Evolutionary conservation across 2,888 invertebrate species (phyloP).

Genomic region (Ecliptopera silaceata): DNA sequence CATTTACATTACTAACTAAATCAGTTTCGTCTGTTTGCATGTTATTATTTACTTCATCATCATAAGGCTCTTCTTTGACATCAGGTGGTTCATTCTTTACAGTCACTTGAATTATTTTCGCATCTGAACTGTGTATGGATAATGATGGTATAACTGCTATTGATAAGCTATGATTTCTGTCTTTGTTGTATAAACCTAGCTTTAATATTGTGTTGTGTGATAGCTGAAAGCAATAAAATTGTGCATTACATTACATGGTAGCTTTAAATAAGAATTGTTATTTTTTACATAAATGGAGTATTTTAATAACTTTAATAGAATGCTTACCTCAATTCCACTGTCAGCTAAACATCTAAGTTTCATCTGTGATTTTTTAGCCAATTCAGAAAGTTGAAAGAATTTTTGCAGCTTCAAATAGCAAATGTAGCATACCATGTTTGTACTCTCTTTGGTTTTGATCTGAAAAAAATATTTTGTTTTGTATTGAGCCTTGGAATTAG

Average conservation of each 20-base stretch:
- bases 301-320: neutral
- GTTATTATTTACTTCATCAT: neutral
- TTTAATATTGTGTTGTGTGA: neutral
- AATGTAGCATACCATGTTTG: neutral
- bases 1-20: too few relatives aligned
- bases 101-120: neutral
- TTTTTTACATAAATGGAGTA: neutral
- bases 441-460: neutral
- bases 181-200: neutral
- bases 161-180: neutral
- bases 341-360: neutral
- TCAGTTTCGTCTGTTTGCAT: too few relatives aligned
- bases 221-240: neutral
- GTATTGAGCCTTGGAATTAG: too few relatives aligned
- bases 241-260: too few relatives aligned
- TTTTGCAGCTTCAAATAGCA: constrained; percentile 3
- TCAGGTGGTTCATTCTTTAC: neutral
- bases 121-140: neutral
- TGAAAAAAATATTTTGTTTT: constrained; percentile 1
- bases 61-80: neutral
- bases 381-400: neutral
- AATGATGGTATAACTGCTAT: neutral
- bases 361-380: neutral
- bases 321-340: neutral
- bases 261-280: too few relatives aligned